Evolutionary conservation across 1,140 invertebrate genomes (phyloP).

Genomic region (Gonioctena quinquepunctata): DNA sequence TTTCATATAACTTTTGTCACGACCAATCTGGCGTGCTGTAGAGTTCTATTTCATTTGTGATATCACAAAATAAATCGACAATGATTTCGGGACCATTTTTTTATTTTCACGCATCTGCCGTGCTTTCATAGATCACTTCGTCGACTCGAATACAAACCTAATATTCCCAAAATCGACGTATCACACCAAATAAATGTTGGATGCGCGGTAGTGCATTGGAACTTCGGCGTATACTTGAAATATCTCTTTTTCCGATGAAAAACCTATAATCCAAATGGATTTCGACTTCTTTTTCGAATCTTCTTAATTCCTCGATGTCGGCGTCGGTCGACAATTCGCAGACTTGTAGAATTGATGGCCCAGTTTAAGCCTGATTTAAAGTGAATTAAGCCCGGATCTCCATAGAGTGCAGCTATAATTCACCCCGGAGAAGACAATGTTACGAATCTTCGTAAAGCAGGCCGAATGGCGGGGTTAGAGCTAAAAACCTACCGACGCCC

Average conservation of each 20-base stretch:
- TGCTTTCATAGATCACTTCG: too few species aligned
- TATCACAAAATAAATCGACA: too few species aligned
- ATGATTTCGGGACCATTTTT: too few species aligned
- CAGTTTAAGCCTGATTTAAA: constrained; percentile 34
- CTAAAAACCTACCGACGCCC: not conserved
- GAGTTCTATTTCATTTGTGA: too few species aligned
- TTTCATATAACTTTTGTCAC: too few species aligned
- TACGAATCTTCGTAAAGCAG: constrained; percentile 20
- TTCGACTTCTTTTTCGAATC: constrained; percentile 21
- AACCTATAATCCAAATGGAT: constrained; percentile 18
- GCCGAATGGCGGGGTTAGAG: not conserved
- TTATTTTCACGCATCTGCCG: too few species aligned
- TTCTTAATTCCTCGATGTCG: constrained; percentile 26
- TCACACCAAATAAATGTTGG: too few species aligned
- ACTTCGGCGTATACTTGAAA: too few species aligned
- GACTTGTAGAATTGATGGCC: constrained; percentile 33
- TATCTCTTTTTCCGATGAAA: constrained; percentile 2
- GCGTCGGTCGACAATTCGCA: constrained; percentile 31
- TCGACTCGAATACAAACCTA: too few species aligned
- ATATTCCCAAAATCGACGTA: too few species aligned
- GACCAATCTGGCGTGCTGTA: too few species aligned
- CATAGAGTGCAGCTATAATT: constrained; percentile 36
- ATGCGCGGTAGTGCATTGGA: too few species aligned
- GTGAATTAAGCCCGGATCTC: constrained; percentile 37
- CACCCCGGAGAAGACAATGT: constrained; percentile 30